A percentile compares a stretch with the other conserved stretches of the same genome.
Evolutionary conservation across 2,797 vertebrate species (phyloP).

Genomic region (Cossypha heuglini): DNA sequence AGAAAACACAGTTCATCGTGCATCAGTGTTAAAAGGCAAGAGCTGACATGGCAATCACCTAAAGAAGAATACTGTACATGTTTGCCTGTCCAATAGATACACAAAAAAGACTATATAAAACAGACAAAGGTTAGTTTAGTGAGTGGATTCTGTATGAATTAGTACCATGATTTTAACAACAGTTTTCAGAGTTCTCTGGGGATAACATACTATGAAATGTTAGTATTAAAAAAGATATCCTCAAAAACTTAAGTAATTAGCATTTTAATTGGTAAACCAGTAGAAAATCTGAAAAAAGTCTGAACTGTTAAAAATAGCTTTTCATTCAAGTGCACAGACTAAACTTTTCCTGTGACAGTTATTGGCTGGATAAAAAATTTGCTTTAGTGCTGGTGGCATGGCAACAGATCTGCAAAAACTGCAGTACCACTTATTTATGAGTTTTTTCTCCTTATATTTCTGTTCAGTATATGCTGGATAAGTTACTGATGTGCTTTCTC

Average conservation of each 20-base stretch:
- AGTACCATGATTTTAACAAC: neutral
- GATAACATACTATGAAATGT: neutral
- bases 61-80: neutral
- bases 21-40: neutral
- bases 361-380: neutral
- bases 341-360: neutral
- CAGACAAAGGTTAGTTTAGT: neutral
- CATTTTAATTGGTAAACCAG: neutral
- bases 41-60: neutral
- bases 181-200: neutral
- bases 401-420: slow-evolving; percentile 11
- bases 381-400: neutral
- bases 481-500: neutral
- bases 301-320: neutral
- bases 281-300: neutral
- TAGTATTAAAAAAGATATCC: neutral
- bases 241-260: neutral
- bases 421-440: neutral
- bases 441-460: neutral
- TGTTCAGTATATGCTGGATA: neutral
- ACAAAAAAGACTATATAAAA: neutral
- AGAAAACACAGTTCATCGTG: neutral
- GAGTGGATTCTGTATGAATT: neutral
- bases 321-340: neutral
- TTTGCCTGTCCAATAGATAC: neutral